Base-by-base conservation (phyloP, 2,113 vertebrate species). In the Onychostruthus taczanowskii region DNA sequence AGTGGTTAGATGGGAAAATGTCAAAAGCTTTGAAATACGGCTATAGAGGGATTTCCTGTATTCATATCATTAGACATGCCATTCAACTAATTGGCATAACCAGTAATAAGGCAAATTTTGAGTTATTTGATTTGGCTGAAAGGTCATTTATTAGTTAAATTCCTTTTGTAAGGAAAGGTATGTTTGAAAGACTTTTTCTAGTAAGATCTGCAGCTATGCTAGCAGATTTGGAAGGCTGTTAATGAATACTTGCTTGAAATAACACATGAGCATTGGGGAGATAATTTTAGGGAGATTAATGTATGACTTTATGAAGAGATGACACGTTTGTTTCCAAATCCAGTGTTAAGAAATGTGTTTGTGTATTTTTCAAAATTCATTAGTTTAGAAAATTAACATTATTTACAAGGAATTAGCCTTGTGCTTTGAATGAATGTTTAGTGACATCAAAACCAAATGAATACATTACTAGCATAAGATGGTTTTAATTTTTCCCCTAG, bases 41-140 rank as follows among this genome's bases (percentile, higher is more conserved):
- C 70, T 84, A 6, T 90, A 58, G 91, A 90, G 68, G 59, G 75
- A 84, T 96, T 97, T 94, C 79, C 82, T 95, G 67, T 82, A 63
- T 95, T 93, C 75, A 44, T 91, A 61, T 91, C 33, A 64, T 95
- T 80, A 74, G 90, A 67, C 35, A 35, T 56, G 82, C 67, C 87
- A 59, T 94, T 95, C 92, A 92, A 59, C 33, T 88, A 83, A 95
- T 88, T 74, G 70, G n/a, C 75, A 52, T 90, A 91, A 77, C 30
- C 26, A 86, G 35, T 81, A 75, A 83, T 67, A 62, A 43, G 62
- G 27, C 39, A n/a, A 95, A 70, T 70, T 90, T 80, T 77, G 59
- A 58, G 59, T 59, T 46, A 66, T 59, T 89, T 90, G 62, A 91
- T 87, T 91, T 90, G 72, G 13, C 59, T 79, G 66, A 81, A 84